phyloP scores from a whole-genome alignment of 2,797 vertebrate genomes.

The Onychomys leucogaster region DNA sequence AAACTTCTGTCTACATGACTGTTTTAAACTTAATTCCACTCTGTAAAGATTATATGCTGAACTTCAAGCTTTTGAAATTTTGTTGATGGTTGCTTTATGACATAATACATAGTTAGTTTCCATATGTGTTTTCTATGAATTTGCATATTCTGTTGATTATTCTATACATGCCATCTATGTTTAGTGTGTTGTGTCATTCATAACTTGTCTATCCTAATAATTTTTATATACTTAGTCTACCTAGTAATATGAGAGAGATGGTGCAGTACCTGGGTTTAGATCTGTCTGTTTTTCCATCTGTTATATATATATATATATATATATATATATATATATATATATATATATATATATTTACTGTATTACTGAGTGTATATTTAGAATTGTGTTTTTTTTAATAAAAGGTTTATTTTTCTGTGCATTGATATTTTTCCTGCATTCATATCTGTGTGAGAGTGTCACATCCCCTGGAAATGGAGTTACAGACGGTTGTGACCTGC shows the following conservation, averaged over 20 bases:
- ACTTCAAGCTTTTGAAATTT: constrained; percentile 52
- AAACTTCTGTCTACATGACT: neutral
- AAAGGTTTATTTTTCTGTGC: too few relatives aligned
- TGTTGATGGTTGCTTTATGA: constrained; percentile 21
- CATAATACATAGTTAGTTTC: neutral
- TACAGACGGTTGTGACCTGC: too few relatives aligned
- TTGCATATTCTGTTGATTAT: constrained; percentile 8
- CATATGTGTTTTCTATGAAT: neutral
- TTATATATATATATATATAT: too few relatives aligned
- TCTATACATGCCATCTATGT: neutral
- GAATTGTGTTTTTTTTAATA: too few relatives aligned
- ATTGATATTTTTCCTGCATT: too few relatives aligned
- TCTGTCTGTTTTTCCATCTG: neutral
- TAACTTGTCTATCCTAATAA: neutral
- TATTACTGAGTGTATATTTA: neutral
- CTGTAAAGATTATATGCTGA: constrained; percentile 25
- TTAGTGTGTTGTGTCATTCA: neutral
- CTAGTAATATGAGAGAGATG: neutral
- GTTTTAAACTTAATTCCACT: constrained; percentile 33
- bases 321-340: too few relatives aligned
- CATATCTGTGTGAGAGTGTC: too few relatives aligned
- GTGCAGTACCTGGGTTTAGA: neutral
- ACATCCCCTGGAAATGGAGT: too few relatives aligned
- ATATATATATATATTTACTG: neutral
- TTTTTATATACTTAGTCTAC: neutral